phyloP scores from a whole-genome alignment of 2,797 vertebrate species.

The Helicolenus hilgendorfi region DNA sequence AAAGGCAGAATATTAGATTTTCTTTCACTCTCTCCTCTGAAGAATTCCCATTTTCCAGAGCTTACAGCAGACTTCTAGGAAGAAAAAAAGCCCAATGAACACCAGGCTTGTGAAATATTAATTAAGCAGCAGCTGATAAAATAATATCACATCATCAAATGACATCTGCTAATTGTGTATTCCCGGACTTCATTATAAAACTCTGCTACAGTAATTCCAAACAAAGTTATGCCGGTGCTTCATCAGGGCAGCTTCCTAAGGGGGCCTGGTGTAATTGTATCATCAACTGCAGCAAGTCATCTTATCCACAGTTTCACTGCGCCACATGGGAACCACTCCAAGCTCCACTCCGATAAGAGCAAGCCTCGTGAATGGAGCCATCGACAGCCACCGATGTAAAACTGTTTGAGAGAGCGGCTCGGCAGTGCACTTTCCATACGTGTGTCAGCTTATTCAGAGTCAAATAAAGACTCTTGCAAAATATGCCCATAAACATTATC shows the following conservation, averaged over 20 bases:
- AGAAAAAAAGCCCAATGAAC: background rate
- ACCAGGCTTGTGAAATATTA: conserved; percentile 62
- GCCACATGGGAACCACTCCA: conserved; percentile 28
- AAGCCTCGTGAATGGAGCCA: background rate
- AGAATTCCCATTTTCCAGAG: background rate
- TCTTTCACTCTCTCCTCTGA: background rate
- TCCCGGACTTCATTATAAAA: conserved; percentile 78
- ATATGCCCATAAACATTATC: background rate
- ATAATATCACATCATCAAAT: conserved; percentile 77
- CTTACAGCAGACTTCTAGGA: background rate
- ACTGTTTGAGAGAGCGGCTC: background rate
- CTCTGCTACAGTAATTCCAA: conserved; percentile 70
- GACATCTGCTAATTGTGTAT: conserved; percentile 67
- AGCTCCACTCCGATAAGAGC: conserved; percentile 21
- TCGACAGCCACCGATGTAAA: background rate
- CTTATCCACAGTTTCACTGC: conserved; percentile 10
- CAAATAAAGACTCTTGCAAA: background rate
- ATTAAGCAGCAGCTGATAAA: conserved; percentile 74
- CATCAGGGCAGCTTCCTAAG: conserved; percentile 49
- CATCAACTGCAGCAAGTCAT: conserved; percentile 45
- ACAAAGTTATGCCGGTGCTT: conserved; percentile 66
- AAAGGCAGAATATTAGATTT: conserved; percentile 16
- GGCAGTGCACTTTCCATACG: background rate
- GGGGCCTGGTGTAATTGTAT: conserved; percentile 65
- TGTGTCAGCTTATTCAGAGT: background rate